Evolutionary conservation across 2,797 vertebrate genomes (phyloP), one percentile per base, ranked within the genome.

Genomic region (Labroides dimidiatus): DNA sequence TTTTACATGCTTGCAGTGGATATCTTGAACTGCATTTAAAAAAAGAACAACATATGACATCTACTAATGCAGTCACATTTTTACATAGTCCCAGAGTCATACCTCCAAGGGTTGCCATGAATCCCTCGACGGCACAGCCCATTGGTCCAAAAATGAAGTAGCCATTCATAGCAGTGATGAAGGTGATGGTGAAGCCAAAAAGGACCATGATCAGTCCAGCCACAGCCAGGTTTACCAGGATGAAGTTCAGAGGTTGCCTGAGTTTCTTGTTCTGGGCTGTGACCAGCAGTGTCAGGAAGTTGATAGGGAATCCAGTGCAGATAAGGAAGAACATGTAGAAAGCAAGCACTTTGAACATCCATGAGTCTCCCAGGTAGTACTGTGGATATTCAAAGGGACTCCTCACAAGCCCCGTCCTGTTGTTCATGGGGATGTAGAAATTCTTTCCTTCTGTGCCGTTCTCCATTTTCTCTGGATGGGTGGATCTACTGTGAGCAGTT

Each of bases 191-290:
- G 91, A 95, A 95, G 67, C 94, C 95, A 12, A 94, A 95, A 55
- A 91, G 90, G 48, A 50, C 48, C 94, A 95, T 95, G 82, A 91
- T 87, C 67, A 93, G 90, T n/a, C 94, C 93, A 1, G 94, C 95
- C 64, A 95, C 93, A 0, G 94, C 93, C 88, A 95, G 80, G 89
- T 95, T 95, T 56, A 95, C 94, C 66, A 95, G 79, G 84, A 95
- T 94, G 71, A 91, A 95, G 87, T 95, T 95, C 51, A 94, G 93
- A 0, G 94, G 94, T 75, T 95, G 94, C 21, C 89, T 88, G 14
- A 95, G 93, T 80, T 95, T 95, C 92, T 96, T 95, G 85, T 96
- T 93, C 69, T 94, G 93, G 62, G 90, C 90, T 0, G 84, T 88
- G 21, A 86, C 94, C 13, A 94, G 17, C 80, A 96, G 73, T 6